phyloP scores from a whole-genome alignment of 1,140 invertebrate species.

The Brachionus rubens region DNA sequence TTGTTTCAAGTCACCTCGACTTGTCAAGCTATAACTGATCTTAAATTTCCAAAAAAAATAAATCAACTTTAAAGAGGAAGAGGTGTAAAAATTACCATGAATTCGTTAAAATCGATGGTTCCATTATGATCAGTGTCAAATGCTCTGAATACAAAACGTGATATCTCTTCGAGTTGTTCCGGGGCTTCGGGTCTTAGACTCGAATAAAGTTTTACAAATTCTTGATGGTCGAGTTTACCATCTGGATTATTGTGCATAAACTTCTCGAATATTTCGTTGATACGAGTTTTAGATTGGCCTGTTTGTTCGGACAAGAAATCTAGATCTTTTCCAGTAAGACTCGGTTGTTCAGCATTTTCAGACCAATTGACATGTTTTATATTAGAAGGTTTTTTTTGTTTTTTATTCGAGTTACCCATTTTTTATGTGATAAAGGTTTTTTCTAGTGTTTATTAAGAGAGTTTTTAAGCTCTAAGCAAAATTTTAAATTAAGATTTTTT shows the following conservation, averaged over 20 bases:
- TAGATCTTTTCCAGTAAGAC: neutral
- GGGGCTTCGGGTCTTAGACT: slow-evolving; percentile 6
- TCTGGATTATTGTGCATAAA: slow-evolving; percentile 12
- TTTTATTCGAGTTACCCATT: too few species aligned
- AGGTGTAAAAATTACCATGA: neutral
- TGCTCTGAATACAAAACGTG: slow-evolving; percentile 16
- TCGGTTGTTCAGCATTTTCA: too few species aligned
- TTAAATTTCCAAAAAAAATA: too few species aligned
- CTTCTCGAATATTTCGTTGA: slow-evolving; percentile 14
- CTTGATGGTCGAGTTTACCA: neutral
- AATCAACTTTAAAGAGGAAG: too few species aligned
- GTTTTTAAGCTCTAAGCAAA: too few species aligned
- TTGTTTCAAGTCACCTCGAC: slow-evolving; percentile 35
- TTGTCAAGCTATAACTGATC: slow-evolving; percentile 34
- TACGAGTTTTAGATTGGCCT: neutral
- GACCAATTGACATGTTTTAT: too few species aligned
- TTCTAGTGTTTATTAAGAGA: too few species aligned
- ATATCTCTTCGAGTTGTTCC: slow-evolving; percentile 14
- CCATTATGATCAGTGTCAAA: slow-evolving; percentile 41
- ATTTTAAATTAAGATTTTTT: too few species aligned
- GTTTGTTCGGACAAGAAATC: neutral
- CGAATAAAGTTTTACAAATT: slow-evolving; percentile 5
- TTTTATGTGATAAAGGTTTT: too few species aligned
- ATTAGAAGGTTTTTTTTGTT: too few species aligned
- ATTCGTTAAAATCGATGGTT: slow-evolving; percentile 30